A percentile compares a stretch with the other conserved stretches of the same genome.
Conservation (phyloP, 2,797 vertebrate genomes). For the Labroides dimidiatus region DNA sequence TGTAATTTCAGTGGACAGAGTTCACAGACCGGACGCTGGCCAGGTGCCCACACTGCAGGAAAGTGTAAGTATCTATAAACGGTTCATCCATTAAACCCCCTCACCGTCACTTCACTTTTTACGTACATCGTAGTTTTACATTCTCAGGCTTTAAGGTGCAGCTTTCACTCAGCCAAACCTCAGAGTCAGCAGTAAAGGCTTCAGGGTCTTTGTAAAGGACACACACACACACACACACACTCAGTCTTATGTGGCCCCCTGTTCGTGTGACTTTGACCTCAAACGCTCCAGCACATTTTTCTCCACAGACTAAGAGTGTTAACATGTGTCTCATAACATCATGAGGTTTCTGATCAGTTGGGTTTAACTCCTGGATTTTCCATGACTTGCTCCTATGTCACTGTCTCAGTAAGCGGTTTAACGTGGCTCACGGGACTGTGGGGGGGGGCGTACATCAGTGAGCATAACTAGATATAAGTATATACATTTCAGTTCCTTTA, state of each 20-base stretch:
- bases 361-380: slow-evolving; percentile 9
- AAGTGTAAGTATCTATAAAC: slow-evolving; percentile 89
- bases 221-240: background rate
- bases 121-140: slow-evolving; percentile 6
- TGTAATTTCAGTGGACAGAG: slow-evolving; percentile 91
- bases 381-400: slow-evolving; percentile 26
- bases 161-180: slow-evolving; percentile 3
- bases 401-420: slow-evolving; percentile 36
- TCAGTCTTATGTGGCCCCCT: background rate
- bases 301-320: background rate
- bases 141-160: background rate
- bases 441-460: background rate
- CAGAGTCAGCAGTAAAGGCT: background rate
- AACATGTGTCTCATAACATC: slow-evolving; percentile 15
- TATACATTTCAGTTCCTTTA: background rate
- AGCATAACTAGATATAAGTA: background rate
- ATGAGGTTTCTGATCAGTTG: slow-evolving; percentile 27
- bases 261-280: slow-evolving; percentile 12
- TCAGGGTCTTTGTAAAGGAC: background rate
- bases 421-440: background rate
- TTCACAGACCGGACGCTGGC: slow-evolving; percentile 94
- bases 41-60: slow-evolving; percentile 94
- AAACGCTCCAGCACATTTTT: slow-evolving; percentile 4
- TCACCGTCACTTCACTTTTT: background rate
- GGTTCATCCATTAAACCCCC: slow-evolving; percentile 21